These are phyloP conservation scores for Lateolabrax maculatus DNA, from an alignment of 2,797 vertebrate species.

Conservation along the genomic window DNA sequence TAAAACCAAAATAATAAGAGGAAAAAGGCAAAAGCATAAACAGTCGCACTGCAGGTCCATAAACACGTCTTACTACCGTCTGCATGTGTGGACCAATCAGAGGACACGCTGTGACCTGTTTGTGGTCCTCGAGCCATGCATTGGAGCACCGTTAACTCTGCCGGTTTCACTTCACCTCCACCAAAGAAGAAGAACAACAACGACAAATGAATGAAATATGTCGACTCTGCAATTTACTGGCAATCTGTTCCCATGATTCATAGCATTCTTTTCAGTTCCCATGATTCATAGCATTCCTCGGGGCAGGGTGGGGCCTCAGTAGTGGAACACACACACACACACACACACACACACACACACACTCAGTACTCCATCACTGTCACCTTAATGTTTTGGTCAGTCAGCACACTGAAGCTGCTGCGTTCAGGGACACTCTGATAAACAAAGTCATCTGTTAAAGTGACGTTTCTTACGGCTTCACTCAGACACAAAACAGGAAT, in stretches of 20 bases:
- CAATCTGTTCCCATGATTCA: slow-evolving; percentile 61
- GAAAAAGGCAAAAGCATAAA: not conserved
- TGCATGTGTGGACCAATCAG: not conserved
- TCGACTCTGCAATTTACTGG: slow-evolving; percentile 52
- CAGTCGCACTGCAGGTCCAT: not conserved
- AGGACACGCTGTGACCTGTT: not conserved
- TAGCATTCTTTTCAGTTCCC: slow-evolving; percentile 51
- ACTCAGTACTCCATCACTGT: too few relatives aligned
- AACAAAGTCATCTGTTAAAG: not conserved
- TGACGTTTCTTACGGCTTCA: too few relatives aligned
- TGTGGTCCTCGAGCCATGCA: not conserved
- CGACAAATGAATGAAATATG: slow-evolving; percentile 21
- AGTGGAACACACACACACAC: slow-evolving; percentile 20
- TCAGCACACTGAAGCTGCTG: slow-evolving; percentile 19
- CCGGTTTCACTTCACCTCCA: slow-evolving; percentile 23
- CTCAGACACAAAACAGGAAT: too few relatives aligned
- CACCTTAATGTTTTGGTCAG: too few relatives aligned
- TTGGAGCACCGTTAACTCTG: not conserved
- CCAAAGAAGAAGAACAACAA: not conserved
- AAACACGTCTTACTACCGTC: not conserved
- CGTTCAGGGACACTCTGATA: slow-evolving; percentile 4
- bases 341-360: slow-evolving; percentile 21
- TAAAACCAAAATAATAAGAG: not conserved
- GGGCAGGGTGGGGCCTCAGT: slow-evolving; percentile 57
- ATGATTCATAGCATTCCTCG: slow-evolving; percentile 69